Conservation (phyloP, 2,888 invertebrate species). For the Xylota segnis region DNA sequence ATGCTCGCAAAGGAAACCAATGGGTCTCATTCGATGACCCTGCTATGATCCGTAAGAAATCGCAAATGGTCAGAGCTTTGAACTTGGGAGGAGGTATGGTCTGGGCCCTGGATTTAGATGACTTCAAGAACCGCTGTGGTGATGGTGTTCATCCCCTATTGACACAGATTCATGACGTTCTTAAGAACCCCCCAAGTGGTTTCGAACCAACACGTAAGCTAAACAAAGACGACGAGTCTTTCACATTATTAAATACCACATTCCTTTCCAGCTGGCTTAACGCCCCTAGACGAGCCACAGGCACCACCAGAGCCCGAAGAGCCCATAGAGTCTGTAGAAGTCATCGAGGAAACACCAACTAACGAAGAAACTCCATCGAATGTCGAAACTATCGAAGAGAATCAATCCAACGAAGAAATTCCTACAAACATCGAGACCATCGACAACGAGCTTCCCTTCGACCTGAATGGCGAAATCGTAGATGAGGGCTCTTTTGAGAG, state of each 20-base stretch:
- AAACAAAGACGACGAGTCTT: background rate
- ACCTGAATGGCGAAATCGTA: constrained; percentile 81
- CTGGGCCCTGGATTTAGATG: constrained; percentile 95
- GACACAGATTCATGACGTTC: constrained; percentile 90
- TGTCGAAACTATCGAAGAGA: constrained; percentile 78
- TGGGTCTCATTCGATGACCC: constrained; percentile 96
- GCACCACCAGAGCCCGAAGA: constrained; percentile 33
- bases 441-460: constrained; percentile 77
- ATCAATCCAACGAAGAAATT: constrained; percentile 54
- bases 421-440: constrained; percentile 69
- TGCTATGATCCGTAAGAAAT: constrained; percentile 91
- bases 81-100: constrained; percentile 95
- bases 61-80: constrained; percentile 90
- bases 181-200: constrained; percentile 85
- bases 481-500: constrained; percentile 78
- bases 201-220: constrained; percentile 81
- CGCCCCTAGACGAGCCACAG: constrained; percentile 43
- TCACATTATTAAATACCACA: background rate
- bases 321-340: constrained; percentile 77
- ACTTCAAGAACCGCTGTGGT: constrained; percentile 92
- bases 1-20: constrained; percentile 93
- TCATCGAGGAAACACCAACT: constrained; percentile 76
- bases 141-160: constrained; percentile 92
- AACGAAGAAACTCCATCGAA: constrained; percentile 78
- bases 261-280: constrained; percentile 78